Conservation (phyloP, 2,797 vertebrate species). For the Lateolabrax maculatus region DNA sequence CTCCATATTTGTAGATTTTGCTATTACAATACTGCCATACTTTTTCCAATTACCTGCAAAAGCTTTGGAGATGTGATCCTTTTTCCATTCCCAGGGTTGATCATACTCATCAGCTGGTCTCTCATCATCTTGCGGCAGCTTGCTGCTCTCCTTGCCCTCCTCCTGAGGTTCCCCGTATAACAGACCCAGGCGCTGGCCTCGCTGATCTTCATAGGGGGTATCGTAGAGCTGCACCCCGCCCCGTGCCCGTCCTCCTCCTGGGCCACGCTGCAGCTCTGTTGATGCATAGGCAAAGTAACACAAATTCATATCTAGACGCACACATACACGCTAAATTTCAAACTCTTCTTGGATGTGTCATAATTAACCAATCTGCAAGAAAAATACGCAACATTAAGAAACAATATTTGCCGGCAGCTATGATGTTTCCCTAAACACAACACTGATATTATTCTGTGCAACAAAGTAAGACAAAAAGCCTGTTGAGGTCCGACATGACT, state of each 20-base stretch:
- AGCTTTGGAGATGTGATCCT: conserved; percentile 93
- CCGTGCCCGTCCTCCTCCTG: conserved; percentile 63
- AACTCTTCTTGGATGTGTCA: not conserved
- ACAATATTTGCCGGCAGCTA: conserved; percentile 19
- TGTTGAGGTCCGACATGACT: conserved; percentile 75
- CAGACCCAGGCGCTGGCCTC: conserved; percentile 47
- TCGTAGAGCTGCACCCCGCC: conserved; percentile 91
- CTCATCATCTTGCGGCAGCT: conserved; percentile 92
- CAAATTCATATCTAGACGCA: not conserved
- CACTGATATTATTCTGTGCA: conserved; percentile 51
- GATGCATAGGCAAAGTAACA: conserved; percentile 19
- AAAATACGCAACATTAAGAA: conserved; percentile 8
- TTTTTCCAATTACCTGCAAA: conserved; percentile 88
- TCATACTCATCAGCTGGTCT: conserved; percentile 95
- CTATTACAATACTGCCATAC: not conserved
- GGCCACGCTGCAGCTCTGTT: conserved; percentile 84
- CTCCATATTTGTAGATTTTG: not conserved
- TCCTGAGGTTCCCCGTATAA: conserved; percentile 71
- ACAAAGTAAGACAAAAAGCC: conserved; percentile 63
- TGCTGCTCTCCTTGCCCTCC: conserved; percentile 86
- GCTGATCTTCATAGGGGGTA: conserved; percentile 91
- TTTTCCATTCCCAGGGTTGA: conserved; percentile 98
- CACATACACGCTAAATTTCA: not conserved
- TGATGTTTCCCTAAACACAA: conserved; percentile 31
- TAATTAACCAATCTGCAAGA: not conserved